A percentile compares a stretch with the other conserved stretches of the same genome.
Evolutionary conservation across 2,797 vertebrate species (phyloP).

Genomic region (Hybognathus amarus): DNA sequence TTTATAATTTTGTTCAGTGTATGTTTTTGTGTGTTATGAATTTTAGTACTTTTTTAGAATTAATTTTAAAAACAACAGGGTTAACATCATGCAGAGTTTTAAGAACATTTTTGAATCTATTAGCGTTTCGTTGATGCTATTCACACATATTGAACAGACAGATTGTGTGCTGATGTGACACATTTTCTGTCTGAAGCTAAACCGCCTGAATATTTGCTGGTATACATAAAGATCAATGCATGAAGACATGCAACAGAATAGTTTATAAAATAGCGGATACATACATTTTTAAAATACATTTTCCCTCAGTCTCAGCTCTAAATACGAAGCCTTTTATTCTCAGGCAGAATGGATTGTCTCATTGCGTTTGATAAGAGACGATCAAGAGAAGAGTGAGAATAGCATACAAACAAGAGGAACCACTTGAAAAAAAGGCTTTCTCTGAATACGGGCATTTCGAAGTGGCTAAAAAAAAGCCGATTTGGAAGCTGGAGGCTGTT

Average conservation of each 20-base stretch:
- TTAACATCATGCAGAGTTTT: background rate
- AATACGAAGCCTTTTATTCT: constrained; percentile 4
- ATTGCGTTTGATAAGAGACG: constrained; percentile 1
- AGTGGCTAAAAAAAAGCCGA: background rate
- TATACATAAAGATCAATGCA: background rate
- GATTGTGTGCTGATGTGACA: background rate
- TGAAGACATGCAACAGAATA: background rate
- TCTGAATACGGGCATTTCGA: background rate
- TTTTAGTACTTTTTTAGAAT: background rate
- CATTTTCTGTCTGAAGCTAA: background rate
- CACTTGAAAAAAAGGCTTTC: background rate
- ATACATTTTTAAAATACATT: background rate
- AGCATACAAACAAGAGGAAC: constrained; percentile 15
- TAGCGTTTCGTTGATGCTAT: background rate
- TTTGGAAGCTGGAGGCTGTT: constrained; percentile 6
- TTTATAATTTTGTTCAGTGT: too few species aligned
- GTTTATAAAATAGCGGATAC: background rate
- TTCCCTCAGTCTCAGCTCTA: background rate
- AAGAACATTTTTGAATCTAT: background rate
- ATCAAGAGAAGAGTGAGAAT: background rate
- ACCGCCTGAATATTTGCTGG: background rate
- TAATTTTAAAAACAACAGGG: background rate
- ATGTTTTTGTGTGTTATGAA: background rate
- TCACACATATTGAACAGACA: background rate
- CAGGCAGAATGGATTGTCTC: background rate